phyloP scores from a whole-genome alignment of 2,797 vertebrate species.

The Brachyrhaphis roseni region DNA sequence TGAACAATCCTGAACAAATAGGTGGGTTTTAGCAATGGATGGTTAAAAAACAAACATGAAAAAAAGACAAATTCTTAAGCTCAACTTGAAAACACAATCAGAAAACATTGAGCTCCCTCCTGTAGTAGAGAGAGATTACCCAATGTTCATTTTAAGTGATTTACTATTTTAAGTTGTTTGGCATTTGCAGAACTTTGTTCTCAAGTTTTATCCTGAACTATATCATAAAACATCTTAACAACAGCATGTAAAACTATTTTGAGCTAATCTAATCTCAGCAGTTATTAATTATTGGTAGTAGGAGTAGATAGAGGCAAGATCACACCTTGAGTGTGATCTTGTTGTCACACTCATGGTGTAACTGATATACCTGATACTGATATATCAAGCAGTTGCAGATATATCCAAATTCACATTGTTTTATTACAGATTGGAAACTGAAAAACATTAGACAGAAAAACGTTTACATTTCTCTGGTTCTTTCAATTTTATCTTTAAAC shows the following conservation, averaged over 20 bases:
- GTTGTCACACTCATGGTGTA: background rate
- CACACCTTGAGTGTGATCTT: background rate
- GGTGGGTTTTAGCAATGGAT: background rate
- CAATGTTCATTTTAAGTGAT: too few relatives aligned
- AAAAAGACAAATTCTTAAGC: background rate
- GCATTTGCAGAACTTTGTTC: too few relatives aligned
- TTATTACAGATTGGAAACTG: too few relatives aligned
- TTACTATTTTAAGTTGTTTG: too few relatives aligned
- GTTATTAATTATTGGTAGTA: background rate
- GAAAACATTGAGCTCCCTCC: constrained; percentile 72
- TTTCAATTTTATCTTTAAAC: background rate
- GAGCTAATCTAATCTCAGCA: background rate
- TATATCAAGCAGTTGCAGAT: too few relatives aligned
- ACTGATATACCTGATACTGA: background rate
- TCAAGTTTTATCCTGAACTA: background rate
- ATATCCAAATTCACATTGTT: too few relatives aligned
- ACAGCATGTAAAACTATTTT: background rate
- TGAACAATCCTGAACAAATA: background rate
- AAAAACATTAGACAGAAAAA: background rate
- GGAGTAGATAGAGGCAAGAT: background rate
- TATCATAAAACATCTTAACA: background rate
- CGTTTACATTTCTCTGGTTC: background rate
- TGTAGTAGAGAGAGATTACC: constrained; percentile 84
- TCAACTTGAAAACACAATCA: background rate
- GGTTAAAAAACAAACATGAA: background rate